These are phyloP conservation scores for Tympanuchus pallidicinctus DNA, from an alignment of 2,113 vertebrate genomes.

Conservation along the genomic window DNA sequence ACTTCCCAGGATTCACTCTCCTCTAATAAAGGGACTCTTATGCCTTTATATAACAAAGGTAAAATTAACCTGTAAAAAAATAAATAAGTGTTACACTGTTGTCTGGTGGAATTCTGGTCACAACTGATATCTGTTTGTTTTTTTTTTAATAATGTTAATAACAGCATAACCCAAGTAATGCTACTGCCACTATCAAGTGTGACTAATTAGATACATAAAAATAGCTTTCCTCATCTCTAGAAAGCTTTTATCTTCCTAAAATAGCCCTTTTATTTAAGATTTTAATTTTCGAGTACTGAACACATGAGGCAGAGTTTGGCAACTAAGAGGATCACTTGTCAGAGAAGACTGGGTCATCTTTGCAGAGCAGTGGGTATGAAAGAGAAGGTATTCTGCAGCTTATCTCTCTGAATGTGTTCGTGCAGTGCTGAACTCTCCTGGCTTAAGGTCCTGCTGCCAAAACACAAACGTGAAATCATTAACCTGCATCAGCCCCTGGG, in stretches of 20 bases:
- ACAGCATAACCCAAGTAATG: constrained; percentile 24
- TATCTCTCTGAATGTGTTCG: background rate
- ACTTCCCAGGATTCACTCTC: background rate
- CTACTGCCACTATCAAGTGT: constrained; percentile 39
- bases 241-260: constrained; percentile 56
- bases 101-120: constrained; percentile 33
- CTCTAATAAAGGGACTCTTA: background rate
- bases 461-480: background rate
- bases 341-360: background rate
- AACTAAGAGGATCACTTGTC: background rate
- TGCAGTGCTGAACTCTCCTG: background rate
- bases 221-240: constrained; percentile 23
- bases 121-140: background rate
- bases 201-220: constrained; percentile 62
- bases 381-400: background rate
- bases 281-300: constrained; percentile 27
- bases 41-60: background rate
- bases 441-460: background rate
- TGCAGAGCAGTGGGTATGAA: background rate
- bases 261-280: constrained; percentile 36
- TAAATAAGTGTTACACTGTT: background rate
- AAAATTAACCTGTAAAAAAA: background rate
- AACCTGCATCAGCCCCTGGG: background rate
- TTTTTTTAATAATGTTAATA: constrained; percentile 29
- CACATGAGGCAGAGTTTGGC: constrained; percentile 17